Percentiles rank a stretch among this genome's conserved stretches.
These are phyloP conservation scores for Theodoxus fluviatilis DNA, from an alignment of 2,888 invertebrate genomes.

Conservation along the genomic window DNA sequence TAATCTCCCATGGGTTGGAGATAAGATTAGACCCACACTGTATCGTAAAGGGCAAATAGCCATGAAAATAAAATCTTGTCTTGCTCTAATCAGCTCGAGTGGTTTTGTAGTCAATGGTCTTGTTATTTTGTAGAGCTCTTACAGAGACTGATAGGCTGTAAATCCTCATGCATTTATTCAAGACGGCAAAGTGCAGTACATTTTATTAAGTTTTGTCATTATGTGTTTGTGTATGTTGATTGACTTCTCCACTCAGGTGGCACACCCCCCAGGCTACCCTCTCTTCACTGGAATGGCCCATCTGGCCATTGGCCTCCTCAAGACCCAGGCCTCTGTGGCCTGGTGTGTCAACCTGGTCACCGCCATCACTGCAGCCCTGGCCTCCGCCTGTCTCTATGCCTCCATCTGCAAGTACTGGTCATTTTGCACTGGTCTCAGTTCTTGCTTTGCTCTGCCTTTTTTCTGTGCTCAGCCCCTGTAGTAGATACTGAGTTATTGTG, in stretches of 20 bases:
- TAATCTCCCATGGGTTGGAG: neutral
- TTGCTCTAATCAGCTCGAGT: too few relatives aligned
- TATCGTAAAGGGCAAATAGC: neutral
- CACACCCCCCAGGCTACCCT: constrained; percentile 65
- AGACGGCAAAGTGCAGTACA: too few relatives aligned
- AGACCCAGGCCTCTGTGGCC: constrained; percentile 53
- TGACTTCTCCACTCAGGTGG: constrained; percentile 47
- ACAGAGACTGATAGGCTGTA: too few relatives aligned
- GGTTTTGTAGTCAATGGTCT: too few relatives aligned
- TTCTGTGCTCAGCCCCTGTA: too few relatives aligned
- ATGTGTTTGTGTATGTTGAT: neutral
- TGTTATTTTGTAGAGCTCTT: too few relatives aligned
- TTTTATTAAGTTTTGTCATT: too few relatives aligned
- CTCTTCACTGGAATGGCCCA: constrained; percentile 55
- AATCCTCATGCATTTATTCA: too few relatives aligned
- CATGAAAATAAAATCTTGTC: too few relatives aligned
- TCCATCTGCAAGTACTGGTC: too few relatives aligned
- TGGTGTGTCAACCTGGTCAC: constrained; percentile 58
- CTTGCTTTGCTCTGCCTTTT: too few relatives aligned
- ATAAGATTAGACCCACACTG: neutral
- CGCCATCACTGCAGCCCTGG: constrained; percentile 45
- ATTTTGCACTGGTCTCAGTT: too few relatives aligned
- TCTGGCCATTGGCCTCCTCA: constrained; percentile 39
- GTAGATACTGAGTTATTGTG: neutral
- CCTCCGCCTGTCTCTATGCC: constrained; percentile 34